Evolutionary conservation across 2,797 vertebrate genomes (phyloP), one percentile per base, ranked within the genome.

Genomic region (Chromobotia macracanthus): DNA sequence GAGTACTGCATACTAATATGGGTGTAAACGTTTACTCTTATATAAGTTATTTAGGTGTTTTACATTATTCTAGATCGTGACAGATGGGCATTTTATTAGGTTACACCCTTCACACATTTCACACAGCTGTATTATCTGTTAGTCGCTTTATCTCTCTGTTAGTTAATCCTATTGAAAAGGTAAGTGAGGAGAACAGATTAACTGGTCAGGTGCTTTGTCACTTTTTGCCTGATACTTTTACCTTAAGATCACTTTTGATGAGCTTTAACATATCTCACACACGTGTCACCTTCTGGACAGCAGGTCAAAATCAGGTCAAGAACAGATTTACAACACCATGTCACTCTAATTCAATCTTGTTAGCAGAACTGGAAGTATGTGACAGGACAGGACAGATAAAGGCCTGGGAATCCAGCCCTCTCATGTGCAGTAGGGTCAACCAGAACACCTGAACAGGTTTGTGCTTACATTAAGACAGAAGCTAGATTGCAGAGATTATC

Each of bases 281-380:
- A 77, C 1, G 9, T 12, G 11, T 67, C 3, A 76, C 21, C 1
- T 60, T 61, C 12, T 18, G 25, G 44, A 41, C 53, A 44, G 12
- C 7, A 69, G 15, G 53, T 16, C 53, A 70, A 63, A 70, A 70
- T 51, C 2, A 61, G 7, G n/a, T 70, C 44, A 51, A 13, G 25
- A 51, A 31, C 1, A 0, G 50, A 63, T 50, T 35, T 19, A 63
- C 41, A n/a, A 11, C 1, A 4, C 56, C 25, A 51, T 63, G n/a
- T 44, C 38, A 6, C n/a, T 58, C 25, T 38, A 28, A 2, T 5
- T 50, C 56, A 60, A 60, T 51, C 66, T 38, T 3, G 11, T 61
- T 35, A 70, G 38, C 38, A 44, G 58, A 50, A 19, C 21, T 10
- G 48, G 50, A 21, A 55, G 48, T 50, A 10, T 50, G 13, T 23